Conservation (phyloP, 2,888 invertebrate species). For the Cheilosia vulpina region DNA sequence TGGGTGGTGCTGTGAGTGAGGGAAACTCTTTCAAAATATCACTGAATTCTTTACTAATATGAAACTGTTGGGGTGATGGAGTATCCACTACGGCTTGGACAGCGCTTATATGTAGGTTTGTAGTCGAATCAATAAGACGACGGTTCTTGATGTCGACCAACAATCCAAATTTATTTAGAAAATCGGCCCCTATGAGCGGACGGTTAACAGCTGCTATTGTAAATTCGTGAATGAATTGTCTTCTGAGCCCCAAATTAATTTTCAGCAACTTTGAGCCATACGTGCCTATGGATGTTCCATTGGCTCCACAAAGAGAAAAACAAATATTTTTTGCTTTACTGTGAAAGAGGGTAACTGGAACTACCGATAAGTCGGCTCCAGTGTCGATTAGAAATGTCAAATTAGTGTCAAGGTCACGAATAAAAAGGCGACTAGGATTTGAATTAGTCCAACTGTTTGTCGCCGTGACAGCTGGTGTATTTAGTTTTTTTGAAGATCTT, state of each 20-base stretch:
- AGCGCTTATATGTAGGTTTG: slow-evolving; percentile 24
- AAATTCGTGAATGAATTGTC: no score
- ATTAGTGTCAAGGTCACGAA: slow-evolving; percentile 7
- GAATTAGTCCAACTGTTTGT: background rate
- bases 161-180: slow-evolving; percentile 40
- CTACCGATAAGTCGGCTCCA: slow-evolving; percentile 18
- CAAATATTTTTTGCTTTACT: slow-evolving; percentile 1
- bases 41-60: slow-evolving; percentile 2
- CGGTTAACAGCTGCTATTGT: slow-evolving; percentile 17
- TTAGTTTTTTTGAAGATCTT: slow-evolving; percentile 18
- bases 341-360: slow-evolving; percentile 12
- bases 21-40: slow-evolving; percentile 23
- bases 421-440: slow-evolving; percentile 7
- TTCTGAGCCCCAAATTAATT: slow-evolving; percentile 38
- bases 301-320: slow-evolving; percentile 20
- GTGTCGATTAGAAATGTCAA: slow-evolving; percentile 20
- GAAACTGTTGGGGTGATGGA: slow-evolving; percentile 9
- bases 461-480: background rate
- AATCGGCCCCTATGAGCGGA: slow-evolving; percentile 45
- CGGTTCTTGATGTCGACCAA: slow-evolving; percentile 33
- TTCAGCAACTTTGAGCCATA: slow-evolving; percentile 35
- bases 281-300: slow-evolving; percentile 28
- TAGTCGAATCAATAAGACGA: slow-evolving; percentile 7
- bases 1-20: slow-evolving; percentile 5
- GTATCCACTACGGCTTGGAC: slow-evolving; percentile 32